These are phyloP conservation scores for Alsophila aescularia DNA, from an alignment of 2,888 invertebrate genomes.

Conservation along the genomic window DNA sequence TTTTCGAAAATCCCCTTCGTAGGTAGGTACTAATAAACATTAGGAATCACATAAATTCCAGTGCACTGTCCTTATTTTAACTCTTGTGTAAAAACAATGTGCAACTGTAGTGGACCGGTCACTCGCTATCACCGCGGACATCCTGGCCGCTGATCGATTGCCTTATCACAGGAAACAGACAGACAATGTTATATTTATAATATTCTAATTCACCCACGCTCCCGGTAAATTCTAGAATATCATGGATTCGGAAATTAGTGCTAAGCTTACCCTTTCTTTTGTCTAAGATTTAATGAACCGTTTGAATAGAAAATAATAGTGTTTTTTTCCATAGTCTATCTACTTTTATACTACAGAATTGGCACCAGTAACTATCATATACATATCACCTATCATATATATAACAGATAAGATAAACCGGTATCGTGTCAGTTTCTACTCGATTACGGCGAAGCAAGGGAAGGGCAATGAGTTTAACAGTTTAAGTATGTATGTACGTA, in stretches of 20 bases:
- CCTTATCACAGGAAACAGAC: constrained; percentile 78
- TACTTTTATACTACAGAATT: too few relatives aligned
- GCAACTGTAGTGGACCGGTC: constrained; percentile 60
- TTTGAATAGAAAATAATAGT: too few relatives aligned
- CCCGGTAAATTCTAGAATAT: constrained; percentile 63
- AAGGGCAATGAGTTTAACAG: too few relatives aligned
- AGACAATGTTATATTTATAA: constrained; percentile 68
- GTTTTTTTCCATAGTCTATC: too few relatives aligned
- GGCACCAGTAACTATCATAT: too few relatives aligned
- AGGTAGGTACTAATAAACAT: neutral
- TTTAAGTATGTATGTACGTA: too few relatives aligned
- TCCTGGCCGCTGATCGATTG: constrained; percentile 65
- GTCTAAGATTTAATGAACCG: too few relatives aligned
- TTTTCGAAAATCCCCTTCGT: too few relatives aligned
- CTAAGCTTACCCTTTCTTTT: neutral
- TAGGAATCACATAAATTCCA: constrained; percentile 15
- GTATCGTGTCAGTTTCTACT: too few relatives aligned
- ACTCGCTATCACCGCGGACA: constrained; percentile 71
- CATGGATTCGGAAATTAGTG: constrained; percentile 59
- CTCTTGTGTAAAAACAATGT: constrained; percentile 25
- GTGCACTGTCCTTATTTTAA: constrained; percentile 10
- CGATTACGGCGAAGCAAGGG: too few relatives aligned
- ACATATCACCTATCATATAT: too few relatives aligned
- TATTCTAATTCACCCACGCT: constrained; percentile 62
- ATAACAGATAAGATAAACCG: too few relatives aligned